phyloP scores from a whole-genome alignment of 2,888 invertebrate genomes.

The Lithophane leautieri region DNA sequence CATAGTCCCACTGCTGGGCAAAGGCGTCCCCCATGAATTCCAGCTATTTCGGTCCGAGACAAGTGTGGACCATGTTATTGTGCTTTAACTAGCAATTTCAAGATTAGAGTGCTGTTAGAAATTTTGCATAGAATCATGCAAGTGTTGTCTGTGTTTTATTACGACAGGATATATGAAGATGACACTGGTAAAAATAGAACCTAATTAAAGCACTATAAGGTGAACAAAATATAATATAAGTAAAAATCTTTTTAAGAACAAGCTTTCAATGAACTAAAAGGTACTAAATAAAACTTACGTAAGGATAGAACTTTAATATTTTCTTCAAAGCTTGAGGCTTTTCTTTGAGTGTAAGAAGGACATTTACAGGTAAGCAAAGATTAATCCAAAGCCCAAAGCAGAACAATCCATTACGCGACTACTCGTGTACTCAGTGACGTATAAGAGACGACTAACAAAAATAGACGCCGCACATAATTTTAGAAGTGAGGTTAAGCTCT shows the following conservation, averaged over 20 bases:
- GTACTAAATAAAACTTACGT: no score
- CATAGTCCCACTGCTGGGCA: not conserved
- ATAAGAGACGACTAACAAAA: slow-evolving; percentile 38
- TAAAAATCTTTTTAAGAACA: no score
- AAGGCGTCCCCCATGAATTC: not conserved
- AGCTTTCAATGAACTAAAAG: no score
- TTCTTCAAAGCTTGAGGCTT: no score
- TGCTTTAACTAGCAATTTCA: no score
- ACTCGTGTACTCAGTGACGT: slow-evolving; percentile 56
- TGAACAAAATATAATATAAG: no score
- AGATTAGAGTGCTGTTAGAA: not conserved
- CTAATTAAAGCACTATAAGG: not conserved
- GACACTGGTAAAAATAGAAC: not conserved
- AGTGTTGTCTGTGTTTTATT: not conserved
- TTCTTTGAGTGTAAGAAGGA: no score
- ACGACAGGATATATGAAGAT: not conserved
- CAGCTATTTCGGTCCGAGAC: not conserved
- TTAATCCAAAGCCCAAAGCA: slow-evolving; percentile 18
- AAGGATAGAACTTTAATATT: no score
- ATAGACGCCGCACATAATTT: slow-evolving; percentile 53
- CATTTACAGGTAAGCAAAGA: no score
- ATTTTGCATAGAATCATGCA: not conserved
- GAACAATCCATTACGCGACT: slow-evolving; percentile 37
- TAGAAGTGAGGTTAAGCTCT: slow-evolving; percentile 58
- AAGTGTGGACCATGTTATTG: not conserved